Percentiles rank a stretch among this genome's conserved stretches.
Conservation (phyloP, 92 coral and sea anemone genomes). For the Parazoanthus swiftii region DNA sequence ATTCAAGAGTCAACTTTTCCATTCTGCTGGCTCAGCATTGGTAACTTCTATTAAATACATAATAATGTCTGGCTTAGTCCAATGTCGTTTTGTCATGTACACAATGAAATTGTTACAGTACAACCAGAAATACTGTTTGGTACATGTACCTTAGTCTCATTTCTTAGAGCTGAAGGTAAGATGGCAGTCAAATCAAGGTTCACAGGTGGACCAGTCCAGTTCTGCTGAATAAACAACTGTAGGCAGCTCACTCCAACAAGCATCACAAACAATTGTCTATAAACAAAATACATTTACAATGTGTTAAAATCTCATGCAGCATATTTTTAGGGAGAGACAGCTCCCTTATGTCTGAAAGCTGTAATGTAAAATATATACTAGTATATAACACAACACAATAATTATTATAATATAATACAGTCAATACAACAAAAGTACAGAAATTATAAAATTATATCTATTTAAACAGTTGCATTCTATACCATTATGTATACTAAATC, state of each 20-base stretch:
- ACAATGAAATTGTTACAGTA: too few relatives aligned
- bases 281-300: neutral
- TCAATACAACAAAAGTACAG: neutral
- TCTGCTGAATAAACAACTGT: constrained; percentile 83
- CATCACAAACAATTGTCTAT: constrained; percentile 70
- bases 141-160: constrained; percentile 44
- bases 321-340: too few relatives aligned
- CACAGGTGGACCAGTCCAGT: constrained; percentile 90
- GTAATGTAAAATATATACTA: too few relatives aligned
- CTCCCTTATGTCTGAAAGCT: too few relatives aligned
- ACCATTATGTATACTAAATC: neutral
- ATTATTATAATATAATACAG: neutral
- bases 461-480: neutral
- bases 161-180: constrained; percentile 43
- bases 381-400: too few relatives aligned
- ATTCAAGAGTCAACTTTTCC: too few relatives aligned
- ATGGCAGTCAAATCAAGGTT: constrained; percentile 9
- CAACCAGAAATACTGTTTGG: neutral
- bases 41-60: too few relatives aligned
- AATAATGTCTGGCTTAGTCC: too few relatives aligned
- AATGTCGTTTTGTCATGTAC: too few relatives aligned
- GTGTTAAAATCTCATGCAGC: neutral
- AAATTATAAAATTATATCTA: neutral
- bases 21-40: too few relatives aligned
- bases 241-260: constrained; percentile 74